Base-by-base conservation (phyloP, 2,113 vertebrate genomes). In the Takifugu flavidus region DNA sequence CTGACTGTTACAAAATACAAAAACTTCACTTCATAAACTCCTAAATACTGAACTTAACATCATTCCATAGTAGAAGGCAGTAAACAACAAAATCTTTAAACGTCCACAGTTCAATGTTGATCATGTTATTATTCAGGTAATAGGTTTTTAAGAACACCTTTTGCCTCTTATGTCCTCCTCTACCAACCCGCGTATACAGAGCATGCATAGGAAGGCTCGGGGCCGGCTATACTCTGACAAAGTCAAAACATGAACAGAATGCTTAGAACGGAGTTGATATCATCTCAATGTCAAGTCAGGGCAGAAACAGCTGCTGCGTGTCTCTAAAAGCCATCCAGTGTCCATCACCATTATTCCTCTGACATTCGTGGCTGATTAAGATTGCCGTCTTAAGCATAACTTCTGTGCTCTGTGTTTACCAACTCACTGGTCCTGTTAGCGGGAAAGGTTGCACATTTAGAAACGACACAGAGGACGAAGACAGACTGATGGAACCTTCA, bases 251-350 rank as follows among this genome's bases (percentile, higher is more conserved):
- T 11, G 4, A 54, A 27, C 64, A 57, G 46, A 58, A 13, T 49
- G 5, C 49, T 15, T 34, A 28, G 53, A 10, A 31, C 20, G 26
- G 31, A 43, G 46, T 56, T 25, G 26, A 64, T 15, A 20, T 20
- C 50, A n/a, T 51, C 59, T 57, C 61, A 55, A 12, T 53, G 51
- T 56, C 25, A 13, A 5, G 43, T 34, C 52, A n/a, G 56, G 26
- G 0, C 56, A 27, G 31, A 54, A 46, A 62, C 31, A 28, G 58
- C 64, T 75, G 68, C 71, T 7, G 15, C 0, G 0, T 3, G 14
- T 27, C n/a, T 72, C 63, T 25, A 53, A 58, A 67, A 56, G 52
- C 50, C 53, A 62, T 46, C 14, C 46, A 13, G 13, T 15, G 59
- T 70, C 74, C 34, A 3, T 65, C 72, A 67, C 49, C 67, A 55